phyloP scores from a whole-genome alignment of 2,113 vertebrate species.

The Tenrec ecaudatus region DNA sequence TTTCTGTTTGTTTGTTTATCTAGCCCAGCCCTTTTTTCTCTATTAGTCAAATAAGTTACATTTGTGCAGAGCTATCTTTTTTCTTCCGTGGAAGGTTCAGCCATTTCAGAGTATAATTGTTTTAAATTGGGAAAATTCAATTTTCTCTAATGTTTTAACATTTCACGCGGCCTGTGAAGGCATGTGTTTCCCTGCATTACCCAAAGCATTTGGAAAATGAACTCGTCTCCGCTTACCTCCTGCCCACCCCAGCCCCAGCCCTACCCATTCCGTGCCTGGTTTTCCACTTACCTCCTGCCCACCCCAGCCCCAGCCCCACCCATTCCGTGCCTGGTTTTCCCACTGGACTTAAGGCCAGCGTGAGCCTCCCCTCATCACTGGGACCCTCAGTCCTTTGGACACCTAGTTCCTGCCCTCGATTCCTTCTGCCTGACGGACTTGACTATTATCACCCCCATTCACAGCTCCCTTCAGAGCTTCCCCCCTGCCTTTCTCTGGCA shows the following conservation, averaged over 20 bases:
- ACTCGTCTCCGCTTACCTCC: conserved; percentile 46
- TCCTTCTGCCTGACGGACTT: background rate
- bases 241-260: background rate
- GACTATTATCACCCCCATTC: too few relatives aligned
- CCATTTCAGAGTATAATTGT: conserved; percentile 78
- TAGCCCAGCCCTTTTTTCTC: conserved; percentile 9
- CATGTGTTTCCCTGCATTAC: conserved; percentile 69
- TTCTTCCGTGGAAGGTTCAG: conserved; percentile 59
- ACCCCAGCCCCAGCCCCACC: background rate
- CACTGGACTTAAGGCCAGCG: background rate
- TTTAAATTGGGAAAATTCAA: conserved; percentile 82
- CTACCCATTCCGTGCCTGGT: background rate
- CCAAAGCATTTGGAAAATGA: conserved; percentile 79
- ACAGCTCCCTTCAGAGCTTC: background rate
- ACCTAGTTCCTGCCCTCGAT: background rate
- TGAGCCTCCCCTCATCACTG: background rate
- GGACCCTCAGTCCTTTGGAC: background rate
- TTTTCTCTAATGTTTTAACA: conserved; percentile 80
- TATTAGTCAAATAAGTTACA: conserved; percentile 62
- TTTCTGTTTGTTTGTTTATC: conserved; percentile 21
- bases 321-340: background rate
- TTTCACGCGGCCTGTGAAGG: conserved; percentile 61
- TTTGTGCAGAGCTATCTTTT: conserved; percentile 59
- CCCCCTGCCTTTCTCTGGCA: background rate
- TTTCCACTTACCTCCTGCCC: background rate